Base-by-base conservation (phyloP, 2,797 vertebrate species). In the Remorina albescens region DNA sequence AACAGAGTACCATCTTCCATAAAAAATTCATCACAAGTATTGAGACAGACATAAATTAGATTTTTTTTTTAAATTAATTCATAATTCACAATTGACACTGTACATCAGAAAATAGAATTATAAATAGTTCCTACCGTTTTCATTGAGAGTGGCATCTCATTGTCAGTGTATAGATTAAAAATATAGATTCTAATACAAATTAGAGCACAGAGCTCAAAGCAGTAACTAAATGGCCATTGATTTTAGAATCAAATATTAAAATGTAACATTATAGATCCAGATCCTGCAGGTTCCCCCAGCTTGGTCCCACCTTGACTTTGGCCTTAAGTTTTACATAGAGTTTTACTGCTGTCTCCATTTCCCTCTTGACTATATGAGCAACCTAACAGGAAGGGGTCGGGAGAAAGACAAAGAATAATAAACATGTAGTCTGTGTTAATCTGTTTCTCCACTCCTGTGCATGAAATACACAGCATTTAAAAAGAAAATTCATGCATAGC, bases 211-310 rank as follows among this genome's bases (percentile, higher is more conserved):
- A n/a, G n/a, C n/a, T n/a, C 11, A 74, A 23, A 23, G 9, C 5
- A 41, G 25, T 50, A 57, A 50, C 4, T 39, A 9, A 47, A 71
- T 21, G 37, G 13, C 2, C 32, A 49, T 59, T 54, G 2, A 60
- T 56, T 67, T 47, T 16, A 3, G n/a, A 18, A 25, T 51, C 12
- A 66, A 44, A 44, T 9, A 28, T 32, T 41, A 8, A 58, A 46
- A 76, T 12, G n/a, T 61, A 5, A 44, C 12, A 1, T 19, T 78
- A 99, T 30, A 98, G 81, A 62, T 98, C 95, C 0, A 98, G 82
- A 50, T 98, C 96, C 88, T 96, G 93, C 74, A 99, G 92, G 67
- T 95, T 93, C 8, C 97, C 97, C 98, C 98, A 99, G 87, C 97
- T 99, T 28, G 95, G 86, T 55, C 97, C 98, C 46, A 95, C 91